These are phyloP conservation scores for Pelecanus crispus DNA, from an alignment of 2,113 vertebrate species.

Conservation along the genomic window DNA sequence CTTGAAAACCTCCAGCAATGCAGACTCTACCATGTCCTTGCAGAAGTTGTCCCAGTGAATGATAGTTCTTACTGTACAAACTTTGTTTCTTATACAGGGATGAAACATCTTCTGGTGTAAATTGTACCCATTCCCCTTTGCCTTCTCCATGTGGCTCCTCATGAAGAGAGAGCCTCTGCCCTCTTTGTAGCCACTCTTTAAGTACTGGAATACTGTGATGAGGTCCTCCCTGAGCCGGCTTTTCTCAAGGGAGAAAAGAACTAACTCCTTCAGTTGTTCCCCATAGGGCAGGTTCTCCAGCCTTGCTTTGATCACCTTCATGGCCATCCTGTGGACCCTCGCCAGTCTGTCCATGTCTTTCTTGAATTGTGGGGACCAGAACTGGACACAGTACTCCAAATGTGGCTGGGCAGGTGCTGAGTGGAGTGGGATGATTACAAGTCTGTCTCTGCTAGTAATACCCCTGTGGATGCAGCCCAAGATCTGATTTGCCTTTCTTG, in stretches of 20 bases:
- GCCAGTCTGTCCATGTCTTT: too few relatives aligned
- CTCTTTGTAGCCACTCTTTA: too few relatives aligned
- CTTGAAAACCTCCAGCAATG: background rate
- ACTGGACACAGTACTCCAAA: too few relatives aligned
- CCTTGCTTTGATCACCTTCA: background rate
- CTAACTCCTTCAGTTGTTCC: background rate
- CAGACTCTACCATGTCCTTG: background rate
- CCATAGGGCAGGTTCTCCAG: background rate
- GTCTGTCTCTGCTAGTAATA: background rate
- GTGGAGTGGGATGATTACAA: background rate
- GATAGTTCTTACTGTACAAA: background rate
- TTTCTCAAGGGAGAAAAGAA: background rate
- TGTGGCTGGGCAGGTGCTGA: background rate
- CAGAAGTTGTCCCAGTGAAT: background rate
- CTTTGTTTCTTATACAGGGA: background rate
- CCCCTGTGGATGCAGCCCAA: too few relatives aligned
- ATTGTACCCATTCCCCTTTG: background rate
- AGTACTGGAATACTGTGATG: background rate
- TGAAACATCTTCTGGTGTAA: background rate
- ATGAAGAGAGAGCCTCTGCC: background rate
- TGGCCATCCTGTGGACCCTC: background rate
- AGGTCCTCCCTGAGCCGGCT: background rate
- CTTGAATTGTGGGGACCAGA: too few relatives aligned
- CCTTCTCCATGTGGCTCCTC: background rate
- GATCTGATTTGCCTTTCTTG: background rate